Evolutionary conservation across 2,888 invertebrate species (phyloP).

Genomic region (Hydriomena furcata): DNA sequence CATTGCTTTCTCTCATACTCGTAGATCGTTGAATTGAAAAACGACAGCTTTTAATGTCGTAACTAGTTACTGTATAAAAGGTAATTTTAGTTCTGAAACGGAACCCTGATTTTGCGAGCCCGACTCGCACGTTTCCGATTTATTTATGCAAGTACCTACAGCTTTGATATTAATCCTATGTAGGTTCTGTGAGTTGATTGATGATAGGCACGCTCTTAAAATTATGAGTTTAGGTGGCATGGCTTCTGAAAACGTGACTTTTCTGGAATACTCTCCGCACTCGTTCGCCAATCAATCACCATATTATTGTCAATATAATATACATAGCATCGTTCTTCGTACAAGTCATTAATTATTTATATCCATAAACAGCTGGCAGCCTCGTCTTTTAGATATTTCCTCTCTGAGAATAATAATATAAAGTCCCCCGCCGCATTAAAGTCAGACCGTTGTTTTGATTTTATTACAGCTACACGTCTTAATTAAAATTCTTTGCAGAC

Average conservation of each 20-base stretch:
- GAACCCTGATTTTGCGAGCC: too few relatives aligned
- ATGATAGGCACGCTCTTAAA: slow-evolving; percentile 19
- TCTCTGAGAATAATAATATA: slow-evolving; percentile 23
- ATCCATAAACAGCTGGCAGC: neutral
- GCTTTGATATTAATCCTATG: neutral
- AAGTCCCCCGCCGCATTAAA: slow-evolving; percentile 35
- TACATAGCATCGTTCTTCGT: slow-evolving; percentile 5
- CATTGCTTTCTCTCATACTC: too few relatives aligned
- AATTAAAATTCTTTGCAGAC: slow-evolving; percentile 57
- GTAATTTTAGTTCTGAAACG: too few relatives aligned
- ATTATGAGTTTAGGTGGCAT: slow-evolving; percentile 16
- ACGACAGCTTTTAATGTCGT: too few relatives aligned
- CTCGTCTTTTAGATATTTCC: slow-evolving; percentile 22
- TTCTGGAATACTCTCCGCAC: slow-evolving; percentile 15
- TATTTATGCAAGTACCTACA: too few relatives aligned
- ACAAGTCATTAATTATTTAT: slow-evolving; percentile 25
- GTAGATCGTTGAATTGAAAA: too few relatives aligned
- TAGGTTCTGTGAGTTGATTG: slow-evolving; percentile 18
- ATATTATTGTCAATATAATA: neutral
- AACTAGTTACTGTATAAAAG: too few relatives aligned
- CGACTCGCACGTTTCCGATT: too few relatives aligned
- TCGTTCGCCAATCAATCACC: slow-evolving; percentile 26
- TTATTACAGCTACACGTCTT: slow-evolving; percentile 49
- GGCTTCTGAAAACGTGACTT: slow-evolving; percentile 28
- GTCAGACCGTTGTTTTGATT: slow-evolving; percentile 52